Evolutionary conservation across 2,888 invertebrate species (phyloP).

Genomic region (Hartigia nigra): DNA sequence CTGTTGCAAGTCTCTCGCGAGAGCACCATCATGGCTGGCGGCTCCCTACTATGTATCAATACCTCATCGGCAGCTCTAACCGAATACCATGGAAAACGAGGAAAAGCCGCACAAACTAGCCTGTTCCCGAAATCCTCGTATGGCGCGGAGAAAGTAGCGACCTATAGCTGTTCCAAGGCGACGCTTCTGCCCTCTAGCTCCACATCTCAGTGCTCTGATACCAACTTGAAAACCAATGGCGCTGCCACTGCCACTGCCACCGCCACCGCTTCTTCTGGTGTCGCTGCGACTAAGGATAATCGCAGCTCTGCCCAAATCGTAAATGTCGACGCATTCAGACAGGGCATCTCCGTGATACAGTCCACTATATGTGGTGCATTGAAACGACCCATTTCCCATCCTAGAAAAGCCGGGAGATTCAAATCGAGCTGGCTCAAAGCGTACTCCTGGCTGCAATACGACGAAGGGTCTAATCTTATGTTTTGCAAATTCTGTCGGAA

Average conservation of each 20-base stretch:
- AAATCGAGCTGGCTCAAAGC: slow-evolving; percentile 76
- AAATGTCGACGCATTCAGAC: slow-evolving; percentile 33
- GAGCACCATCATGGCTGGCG: slow-evolving; percentile 52
- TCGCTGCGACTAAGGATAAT: slow-evolving; percentile 7
- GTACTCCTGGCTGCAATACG: slow-evolving; percentile 80
- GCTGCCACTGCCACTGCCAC: background rate
- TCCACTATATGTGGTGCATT: slow-evolving; percentile 38
- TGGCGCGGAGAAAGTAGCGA: background rate
- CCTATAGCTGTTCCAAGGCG: background rate
- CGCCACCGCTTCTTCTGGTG: background rate
- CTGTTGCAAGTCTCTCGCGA: slow-evolving; percentile 50
- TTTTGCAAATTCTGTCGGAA: slow-evolving; percentile 80
- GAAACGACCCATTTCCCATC: slow-evolving; percentile 37
- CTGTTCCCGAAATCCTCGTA: slow-evolving; percentile 7
- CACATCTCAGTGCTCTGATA: slow-evolving; percentile 18
- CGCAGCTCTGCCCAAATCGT: slow-evolving; percentile 1
- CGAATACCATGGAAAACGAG: slow-evolving; percentile 27
- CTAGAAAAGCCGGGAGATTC: slow-evolving; percentile 75
- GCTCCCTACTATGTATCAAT: slow-evolving; percentile 49
- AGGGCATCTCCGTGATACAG: slow-evolving; percentile 59
- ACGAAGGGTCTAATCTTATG: slow-evolving; percentile 76
- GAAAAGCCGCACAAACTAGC: background rate
- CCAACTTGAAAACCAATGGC: slow-evolving; percentile 13
- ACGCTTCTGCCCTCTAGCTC: slow-evolving; percentile 18
- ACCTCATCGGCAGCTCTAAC: slow-evolving; percentile 36